These are phyloP conservation scores for Ceraclea dissimilis DNA, from an alignment of 2,888 invertebrate species.

Conservation along the genomic window DNA sequence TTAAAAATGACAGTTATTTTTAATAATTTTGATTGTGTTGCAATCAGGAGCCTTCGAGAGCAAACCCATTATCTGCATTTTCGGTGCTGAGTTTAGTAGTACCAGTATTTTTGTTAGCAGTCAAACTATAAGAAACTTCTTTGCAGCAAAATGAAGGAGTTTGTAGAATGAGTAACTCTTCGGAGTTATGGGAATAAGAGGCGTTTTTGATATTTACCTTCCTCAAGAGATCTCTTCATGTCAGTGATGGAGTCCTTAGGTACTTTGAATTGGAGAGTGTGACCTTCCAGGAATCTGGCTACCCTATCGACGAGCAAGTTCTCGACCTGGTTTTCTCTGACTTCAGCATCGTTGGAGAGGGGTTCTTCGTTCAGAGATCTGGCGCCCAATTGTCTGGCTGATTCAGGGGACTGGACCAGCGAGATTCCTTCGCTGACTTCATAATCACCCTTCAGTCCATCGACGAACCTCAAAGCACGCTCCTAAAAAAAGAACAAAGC, in stretches of 20 bases:
- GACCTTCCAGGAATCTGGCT: constrained; percentile 67
- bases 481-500: constrained; percentile 54
- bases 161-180: too few relatives aligned
- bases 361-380: constrained; percentile 56
- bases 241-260: constrained; percentile 66
- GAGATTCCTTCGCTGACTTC: constrained; percentile 57
- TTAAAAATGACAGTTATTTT: too few relatives aligned
- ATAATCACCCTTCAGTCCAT: constrained; percentile 51
- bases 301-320: constrained; percentile 66
- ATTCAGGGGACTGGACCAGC: constrained; percentile 48
- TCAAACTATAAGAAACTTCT: too few relatives aligned
- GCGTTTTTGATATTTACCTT: constrained; percentile 48
- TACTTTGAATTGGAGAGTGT: constrained; percentile 73
- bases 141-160: too few relatives aligned
- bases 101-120: too few relatives aligned
- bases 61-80: too few relatives aligned
- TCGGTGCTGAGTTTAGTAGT: too few relatives aligned
- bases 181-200: too few relatives aligned
- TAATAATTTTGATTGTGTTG: too few relatives aligned
- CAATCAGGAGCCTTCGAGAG: too few relatives aligned
- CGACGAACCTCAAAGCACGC: constrained; percentile 62
- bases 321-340: constrained; percentile 65
- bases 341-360: constrained; percentile 64
- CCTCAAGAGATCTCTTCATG: constrained; percentile 70
- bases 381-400: constrained; percentile 42